A percentile compares a stretch with the other conserved stretches of the same genome.
Conservation (phyloP, 2,888 invertebrate species). For the Spicauda simplicius region DNA sequence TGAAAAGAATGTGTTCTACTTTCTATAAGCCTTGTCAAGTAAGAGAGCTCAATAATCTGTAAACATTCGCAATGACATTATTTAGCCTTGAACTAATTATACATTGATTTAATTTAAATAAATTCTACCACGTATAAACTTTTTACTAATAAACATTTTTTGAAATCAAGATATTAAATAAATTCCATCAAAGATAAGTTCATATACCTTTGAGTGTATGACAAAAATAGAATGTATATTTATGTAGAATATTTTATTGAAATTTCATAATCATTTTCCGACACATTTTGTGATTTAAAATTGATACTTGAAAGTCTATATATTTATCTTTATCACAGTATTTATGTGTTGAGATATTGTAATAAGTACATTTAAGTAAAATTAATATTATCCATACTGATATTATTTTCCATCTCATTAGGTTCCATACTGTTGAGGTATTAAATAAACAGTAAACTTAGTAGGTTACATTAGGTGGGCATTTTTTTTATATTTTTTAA, state of each 20-base stretch:
- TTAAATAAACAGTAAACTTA: too few relatives aligned
- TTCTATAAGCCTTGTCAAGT: slow-evolving; percentile 14
- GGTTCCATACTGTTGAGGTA: too few relatives aligned
- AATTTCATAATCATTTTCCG: not conserved
- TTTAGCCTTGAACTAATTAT: slow-evolving; percentile 23
- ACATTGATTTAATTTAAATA: slow-evolving; percentile 11
- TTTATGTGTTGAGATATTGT: too few relatives aligned
- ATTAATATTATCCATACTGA: too few relatives aligned
- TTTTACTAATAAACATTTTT: slow-evolving; percentile 3
- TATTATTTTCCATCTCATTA: too few relatives aligned
- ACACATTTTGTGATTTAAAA: too few relatives aligned
- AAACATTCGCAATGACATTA: slow-evolving; percentile 16
- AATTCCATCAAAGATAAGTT: not conserved
- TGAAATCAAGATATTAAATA: slow-evolving; percentile 6
- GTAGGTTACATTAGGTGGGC: too few relatives aligned
- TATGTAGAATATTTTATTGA: not conserved
- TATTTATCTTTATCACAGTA: too few relatives aligned
- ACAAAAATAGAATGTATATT: not conserved
- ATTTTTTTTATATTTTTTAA: too few relatives aligned
- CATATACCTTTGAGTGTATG: not conserved
- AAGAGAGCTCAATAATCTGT: slow-evolving; percentile 7
- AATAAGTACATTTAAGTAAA: too few relatives aligned
- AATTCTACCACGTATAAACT: slow-evolving; percentile 1
- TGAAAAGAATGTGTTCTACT: slow-evolving; percentile 8
- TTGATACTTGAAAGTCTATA: too few relatives aligned